Percentiles rank a stretch among this genome's conserved stretches.
These are phyloP conservation scores for Etia nguti DNA, from an alignment of 2,113 vertebrate species.

Conservation along the genomic window DNA sequence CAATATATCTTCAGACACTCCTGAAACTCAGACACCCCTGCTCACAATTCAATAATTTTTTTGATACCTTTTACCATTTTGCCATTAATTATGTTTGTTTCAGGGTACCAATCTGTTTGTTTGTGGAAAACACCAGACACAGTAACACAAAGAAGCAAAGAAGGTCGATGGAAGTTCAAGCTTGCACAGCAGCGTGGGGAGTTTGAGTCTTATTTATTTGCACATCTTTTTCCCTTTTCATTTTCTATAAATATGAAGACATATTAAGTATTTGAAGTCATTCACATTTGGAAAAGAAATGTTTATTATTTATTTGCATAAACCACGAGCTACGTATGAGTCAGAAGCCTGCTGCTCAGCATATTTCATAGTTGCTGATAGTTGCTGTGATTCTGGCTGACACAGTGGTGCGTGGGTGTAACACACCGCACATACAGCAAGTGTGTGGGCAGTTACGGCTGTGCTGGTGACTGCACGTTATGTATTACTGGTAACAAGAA, in stretches of 20 bases:
- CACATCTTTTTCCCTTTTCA: background rate
- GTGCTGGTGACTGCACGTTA: background rate
- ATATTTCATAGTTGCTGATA: background rate
- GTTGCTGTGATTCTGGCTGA: background rate
- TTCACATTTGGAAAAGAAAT: background rate
- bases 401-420: background rate
- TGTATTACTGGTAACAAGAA: background rate
- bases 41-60: background rate
- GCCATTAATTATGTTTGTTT: background rate
- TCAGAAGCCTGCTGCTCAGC: background rate
- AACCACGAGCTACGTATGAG: background rate
- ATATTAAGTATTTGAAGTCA: background rate
- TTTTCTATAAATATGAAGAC: background rate
- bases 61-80: background rate
- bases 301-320: background rate
- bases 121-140: background rate
- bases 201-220: background rate
- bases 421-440: background rate
- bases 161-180: background rate
- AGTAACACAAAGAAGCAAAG: background rate
- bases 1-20: fast-evolving
- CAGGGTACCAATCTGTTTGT: background rate
- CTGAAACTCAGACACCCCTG: background rate
- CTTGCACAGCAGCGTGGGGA: background rate
- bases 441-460: background rate